Evolutionary conservation across 2,797 vertebrate species (phyloP), one percentile per base, ranked within the genome.

Genomic region (Merluccius polli): DNA sequence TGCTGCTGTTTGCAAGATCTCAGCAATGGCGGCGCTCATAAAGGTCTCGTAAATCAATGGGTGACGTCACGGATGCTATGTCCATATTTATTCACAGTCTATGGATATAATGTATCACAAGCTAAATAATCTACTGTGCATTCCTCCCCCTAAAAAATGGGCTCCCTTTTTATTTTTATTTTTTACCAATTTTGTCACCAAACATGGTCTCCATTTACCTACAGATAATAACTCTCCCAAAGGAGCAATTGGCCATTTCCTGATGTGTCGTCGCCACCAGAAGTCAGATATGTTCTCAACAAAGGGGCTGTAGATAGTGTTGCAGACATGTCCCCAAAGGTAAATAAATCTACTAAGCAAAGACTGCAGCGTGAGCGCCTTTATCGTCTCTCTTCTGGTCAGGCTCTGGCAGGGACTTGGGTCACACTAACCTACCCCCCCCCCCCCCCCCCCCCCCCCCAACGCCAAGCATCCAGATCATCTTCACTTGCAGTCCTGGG

Each of bases 251-350:
- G 75, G 83, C 70, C 74, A 75, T 87, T 83, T 80, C 75, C 76
- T 63, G 85, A 89, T 89, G 87, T 89, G 84, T 86, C 86, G 90
- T 89, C 87, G 87, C 81, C 82, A 81, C 69, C 75, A 24, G 27
- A 86, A 79, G 76, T 84, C 81, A 75, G 84, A 90, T 90, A 81
- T 73, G 78, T 84, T 81, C 86, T 90, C 82, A 77, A 76, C 77
- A 67, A 80, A 77, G 41, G 32, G 67, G 75, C 11, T 36, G 77
- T 78, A 82, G 88, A 89, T 92, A 76, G 73, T 76, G 86, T 88
- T 89, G 84, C 89, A 89, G 88, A 89, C 82, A 78, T 73, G 83
- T 93, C 92, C 91, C 91, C 76, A 75, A 87, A 87, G 92, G 87
- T 86, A 83, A 84, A 90, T 92, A 89, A 91, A 94, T 94, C 92